Conservation (phyloP, 2,113 vertebrate genomes). For the Bagarius yarrelli region DNA sequence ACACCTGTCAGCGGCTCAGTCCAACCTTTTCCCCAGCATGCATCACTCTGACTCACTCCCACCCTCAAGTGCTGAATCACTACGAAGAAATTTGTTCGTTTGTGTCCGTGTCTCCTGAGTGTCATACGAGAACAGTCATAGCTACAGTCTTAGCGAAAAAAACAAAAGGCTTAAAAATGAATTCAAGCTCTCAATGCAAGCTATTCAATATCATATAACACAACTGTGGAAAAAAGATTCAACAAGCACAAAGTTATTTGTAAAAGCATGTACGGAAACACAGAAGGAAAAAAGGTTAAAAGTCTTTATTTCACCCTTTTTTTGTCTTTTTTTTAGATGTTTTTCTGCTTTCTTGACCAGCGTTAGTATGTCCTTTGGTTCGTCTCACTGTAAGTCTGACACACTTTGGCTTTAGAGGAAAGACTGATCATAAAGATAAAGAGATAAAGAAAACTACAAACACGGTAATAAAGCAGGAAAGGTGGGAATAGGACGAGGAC, state of each 20-base stretch:
- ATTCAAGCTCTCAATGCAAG: constrained; percentile 22
- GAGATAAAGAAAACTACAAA: constrained; percentile 8
- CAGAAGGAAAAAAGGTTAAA: not conserved
- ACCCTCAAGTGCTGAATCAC: constrained; percentile 30
- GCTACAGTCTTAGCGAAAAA: not conserved
- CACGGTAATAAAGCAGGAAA: constrained; percentile 15
- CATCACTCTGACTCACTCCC: constrained; percentile 26
- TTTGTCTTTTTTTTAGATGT: not conserved
- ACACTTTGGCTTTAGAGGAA: not conserved
- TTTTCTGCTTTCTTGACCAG: not conserved
- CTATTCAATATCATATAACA: not conserved
- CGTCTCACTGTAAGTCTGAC: not conserved
- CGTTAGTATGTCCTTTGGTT: not conserved
- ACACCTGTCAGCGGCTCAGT: constrained; percentile 14
- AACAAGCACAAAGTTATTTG: not conserved
- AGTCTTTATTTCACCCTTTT: not conserved
- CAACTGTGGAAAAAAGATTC: not conserved
- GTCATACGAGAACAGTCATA: not conserved
- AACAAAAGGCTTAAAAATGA: constrained; percentile 20
- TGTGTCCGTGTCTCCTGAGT: not conserved
- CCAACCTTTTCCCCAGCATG: constrained; percentile 3
- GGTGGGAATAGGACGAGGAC: not conserved
- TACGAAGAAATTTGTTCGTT: constrained; percentile 5
- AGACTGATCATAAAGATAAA: constrained; percentile 10
- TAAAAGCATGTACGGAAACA: not conserved